Percentiles rank a stretch among this genome's conserved stretches.
These are phyloP conservation scores for Pogonocherus hispidulus DNA, from an alignment of 2,888 invertebrate species.

Conservation along the genomic window DNA sequence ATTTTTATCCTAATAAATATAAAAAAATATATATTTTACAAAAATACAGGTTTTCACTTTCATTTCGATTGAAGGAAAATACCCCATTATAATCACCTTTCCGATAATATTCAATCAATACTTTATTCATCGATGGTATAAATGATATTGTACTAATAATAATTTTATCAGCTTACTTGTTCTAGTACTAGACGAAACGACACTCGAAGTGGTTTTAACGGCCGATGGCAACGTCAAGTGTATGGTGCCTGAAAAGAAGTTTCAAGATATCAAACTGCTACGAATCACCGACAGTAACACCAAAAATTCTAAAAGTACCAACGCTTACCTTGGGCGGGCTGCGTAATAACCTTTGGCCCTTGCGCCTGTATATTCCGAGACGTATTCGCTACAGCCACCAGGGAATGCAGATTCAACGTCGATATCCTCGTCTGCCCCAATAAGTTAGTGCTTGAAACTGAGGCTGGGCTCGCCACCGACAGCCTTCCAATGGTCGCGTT, in stretches of 20 bases:
- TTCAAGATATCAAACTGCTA: background rate
- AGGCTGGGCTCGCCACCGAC: conserved; percentile 59
- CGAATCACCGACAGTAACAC: background rate
- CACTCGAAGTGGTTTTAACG: conserved; percentile 56
- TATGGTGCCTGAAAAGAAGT: conserved; percentile 62
- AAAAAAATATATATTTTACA: no score
- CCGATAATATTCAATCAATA: no score
- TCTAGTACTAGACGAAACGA: conserved; percentile 56
- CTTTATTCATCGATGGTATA: no score
- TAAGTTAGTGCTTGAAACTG: conserved; percentile 56
- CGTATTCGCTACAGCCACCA: conserved; percentile 63
- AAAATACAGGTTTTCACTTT: no score
- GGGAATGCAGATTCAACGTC: conserved; percentile 62
- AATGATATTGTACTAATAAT: no score
- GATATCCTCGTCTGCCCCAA: conserved; percentile 62
- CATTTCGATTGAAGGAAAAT: no score
- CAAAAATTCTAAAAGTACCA: conserved; percentile 6
- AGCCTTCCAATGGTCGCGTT: conserved; percentile 58
- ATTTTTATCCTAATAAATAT: no score
- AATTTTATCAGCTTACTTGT: conserved; percentile 67
- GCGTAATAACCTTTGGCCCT: conserved; percentile 67
- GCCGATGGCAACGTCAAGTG: conserved; percentile 65
- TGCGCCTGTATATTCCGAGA: conserved; percentile 60
- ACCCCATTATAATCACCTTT: no score
- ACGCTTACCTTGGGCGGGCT: conserved; percentile 63